Base-by-base conservation (phyloP, 2,797 vertebrate genomes). In the Tangara arthus region DNA sequence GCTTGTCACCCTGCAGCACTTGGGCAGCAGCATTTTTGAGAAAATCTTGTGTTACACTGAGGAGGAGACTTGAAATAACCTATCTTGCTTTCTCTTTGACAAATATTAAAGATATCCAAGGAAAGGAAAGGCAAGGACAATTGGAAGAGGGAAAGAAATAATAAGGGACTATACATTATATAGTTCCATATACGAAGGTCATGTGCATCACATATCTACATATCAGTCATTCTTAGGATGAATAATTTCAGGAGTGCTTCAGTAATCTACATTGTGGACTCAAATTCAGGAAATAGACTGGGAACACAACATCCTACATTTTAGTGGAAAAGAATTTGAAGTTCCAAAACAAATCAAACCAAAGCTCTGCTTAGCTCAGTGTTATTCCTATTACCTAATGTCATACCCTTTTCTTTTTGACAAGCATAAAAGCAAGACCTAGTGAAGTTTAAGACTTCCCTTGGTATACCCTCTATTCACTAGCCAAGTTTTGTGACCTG, bases 201-300 rank as follows among this genome's bases (percentile, higher is more conserved):
- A 16, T 22, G 28, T 53, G 30, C 32, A 42, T 30, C 16, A 2
- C 0, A 0, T 55, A 75, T 21, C 20, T 83, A 18, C 15, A 4
- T 52, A 73, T 61, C 20, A 14, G 24, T 61, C 71, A n/a, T 55
- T 78, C 2, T 50, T 35, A 28, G 32, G 39, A 61, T 42, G 1
- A 81, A 27, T 41, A 28, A 75, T 78, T 76, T 68, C n/a, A 76
- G 22, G 24, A 34, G 8, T 65, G 23, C 13, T 61, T 46, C 27
- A 71, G 15, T 30, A 68, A 32, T 39, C 26, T 66, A 27, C 5
- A 80, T 16, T 34, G 39, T n/a, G 44, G 30, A 42, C 2, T 63
- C 39, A 77, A 89, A 72, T 20, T 20, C 27, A 56, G 42, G 42
- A 71, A 80, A 47, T 13, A 82, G 24, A 30, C 17, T 16, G 12